Evolutionary conservation across 2,113 vertebrate genomes (phyloP).

Genomic region (Nerophis ophidion): DNA sequence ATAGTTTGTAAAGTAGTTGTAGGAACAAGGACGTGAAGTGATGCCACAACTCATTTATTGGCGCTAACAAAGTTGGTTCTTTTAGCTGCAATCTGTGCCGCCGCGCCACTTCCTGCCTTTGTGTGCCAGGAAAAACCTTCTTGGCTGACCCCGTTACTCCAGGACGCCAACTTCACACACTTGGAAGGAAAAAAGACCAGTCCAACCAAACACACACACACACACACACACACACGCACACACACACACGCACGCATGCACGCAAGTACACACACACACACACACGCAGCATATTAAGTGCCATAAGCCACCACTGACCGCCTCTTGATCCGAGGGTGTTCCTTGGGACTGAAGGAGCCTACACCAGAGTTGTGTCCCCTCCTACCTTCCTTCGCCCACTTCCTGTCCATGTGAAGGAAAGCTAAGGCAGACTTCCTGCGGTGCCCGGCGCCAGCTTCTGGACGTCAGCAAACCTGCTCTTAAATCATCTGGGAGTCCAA

Average conservation of each 20-base stretch:
- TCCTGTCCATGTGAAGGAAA: conserved; percentile 19
- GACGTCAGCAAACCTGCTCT: conserved; percentile 49
- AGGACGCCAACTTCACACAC: conserved; percentile 26
- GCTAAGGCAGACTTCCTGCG: conserved; percentile 37
- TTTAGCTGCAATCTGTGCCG: conserved; percentile 69
- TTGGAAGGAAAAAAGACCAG: conserved; percentile 11
- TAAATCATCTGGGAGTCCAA: conserved; percentile 42
- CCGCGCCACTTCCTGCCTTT: conserved; percentile 81
- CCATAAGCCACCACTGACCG: conserved; percentile 42
- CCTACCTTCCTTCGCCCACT: conserved; percentile 38
- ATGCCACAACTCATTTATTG: no score
- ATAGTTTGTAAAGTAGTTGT: no score
- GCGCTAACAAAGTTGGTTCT: conserved; percentile 23
- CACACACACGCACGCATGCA: background rate
- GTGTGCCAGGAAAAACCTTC: conserved; percentile 79
- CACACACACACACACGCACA: background rate
- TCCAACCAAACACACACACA: conserved; percentile 9
- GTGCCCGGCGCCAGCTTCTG: conserved; percentile 34
- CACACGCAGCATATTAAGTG: conserved; percentile 28
- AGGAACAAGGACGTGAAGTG: no score
- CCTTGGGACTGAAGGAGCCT: conserved; percentile 20
- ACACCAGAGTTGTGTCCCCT: conserved; percentile 40
- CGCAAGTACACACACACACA: background rate
- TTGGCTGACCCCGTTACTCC: conserved; percentile 50
- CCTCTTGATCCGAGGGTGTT: conserved; percentile 11